These are phyloP conservation scores for Sitobion miscanthi DNA, from an alignment of 1,140 invertebrate species.

Conservation along the genomic window DNA sequence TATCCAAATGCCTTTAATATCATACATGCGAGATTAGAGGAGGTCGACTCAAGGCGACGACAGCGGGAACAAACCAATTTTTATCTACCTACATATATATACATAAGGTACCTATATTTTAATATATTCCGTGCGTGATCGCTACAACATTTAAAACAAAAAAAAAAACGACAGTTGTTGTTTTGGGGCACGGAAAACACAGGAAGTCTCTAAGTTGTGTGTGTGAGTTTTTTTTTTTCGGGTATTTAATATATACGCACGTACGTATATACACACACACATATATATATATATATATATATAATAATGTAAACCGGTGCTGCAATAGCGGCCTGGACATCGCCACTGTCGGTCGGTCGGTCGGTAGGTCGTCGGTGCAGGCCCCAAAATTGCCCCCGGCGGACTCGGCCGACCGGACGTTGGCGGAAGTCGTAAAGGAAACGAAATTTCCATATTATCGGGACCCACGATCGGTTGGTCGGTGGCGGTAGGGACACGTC, in stretches of 20 bases:
- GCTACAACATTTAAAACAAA: background rate
- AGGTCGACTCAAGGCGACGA: background rate
- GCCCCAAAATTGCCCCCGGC: conserved; percentile 43
- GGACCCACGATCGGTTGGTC: conserved; percentile 44
- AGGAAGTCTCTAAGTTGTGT: conserved; percentile 45
- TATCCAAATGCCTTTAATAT: background rate
- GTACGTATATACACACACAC: background rate
- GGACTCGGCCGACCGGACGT: conserved; percentile 25
- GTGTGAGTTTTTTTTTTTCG: conserved; percentile 8
- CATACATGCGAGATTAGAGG: background rate
- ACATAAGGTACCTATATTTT: background rate
- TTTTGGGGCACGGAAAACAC: conserved; percentile 52
- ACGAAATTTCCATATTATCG: conserved; percentile 57
- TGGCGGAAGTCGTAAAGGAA: conserved; percentile 56
- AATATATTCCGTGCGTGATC: conserved; percentile 55
- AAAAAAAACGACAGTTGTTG: conserved; percentile 50
- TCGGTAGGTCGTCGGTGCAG: background rate
- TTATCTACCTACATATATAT: background rate
- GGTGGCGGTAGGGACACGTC: conserved; percentile 30
- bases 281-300: background rate
- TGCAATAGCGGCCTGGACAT: conserved; percentile 9
- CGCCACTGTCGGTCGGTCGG: conserved; percentile 10
- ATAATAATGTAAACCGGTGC: background rate
- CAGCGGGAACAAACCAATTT: conserved; percentile 37
- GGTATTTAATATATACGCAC: background rate